Evolutionary conservation across 2,113 vertebrate genomes (phyloP).

Genomic region (Ciconia stormi): DNA sequence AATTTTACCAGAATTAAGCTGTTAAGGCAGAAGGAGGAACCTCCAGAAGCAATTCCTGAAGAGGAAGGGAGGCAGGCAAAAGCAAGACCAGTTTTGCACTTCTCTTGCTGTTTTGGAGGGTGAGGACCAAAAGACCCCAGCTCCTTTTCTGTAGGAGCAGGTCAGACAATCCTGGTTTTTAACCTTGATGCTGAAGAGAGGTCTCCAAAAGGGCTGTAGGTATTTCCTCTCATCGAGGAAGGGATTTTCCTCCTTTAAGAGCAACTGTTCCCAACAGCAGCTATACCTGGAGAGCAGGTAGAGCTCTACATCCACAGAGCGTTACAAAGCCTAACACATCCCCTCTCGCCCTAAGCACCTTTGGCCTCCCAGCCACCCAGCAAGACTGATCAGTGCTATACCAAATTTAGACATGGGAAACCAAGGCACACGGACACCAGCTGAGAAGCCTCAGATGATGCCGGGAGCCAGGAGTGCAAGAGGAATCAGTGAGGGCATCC

Average conservation of each 20-base stretch:
- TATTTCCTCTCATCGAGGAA: not conserved
- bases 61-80: not conserved
- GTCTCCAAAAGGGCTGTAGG: not conserved
- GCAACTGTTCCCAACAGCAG: not conserved
- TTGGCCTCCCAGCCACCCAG: not conserved
- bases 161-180: accelerated
- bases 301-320: not conserved
- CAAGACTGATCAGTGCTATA: no score
- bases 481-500: accelerated
- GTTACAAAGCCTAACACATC: no score
- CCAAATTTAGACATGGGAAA: not conserved
- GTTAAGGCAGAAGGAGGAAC: not conserved
- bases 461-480: not conserved
- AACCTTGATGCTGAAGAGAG: not conserved
- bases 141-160: not conserved
- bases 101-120: not conserved
- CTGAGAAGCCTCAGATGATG: not conserved
- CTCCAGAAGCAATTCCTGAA: not conserved
- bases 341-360: not conserved
- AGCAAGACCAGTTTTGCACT: not conserved
- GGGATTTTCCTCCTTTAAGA: not conserved
- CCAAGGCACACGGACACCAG: not conserved
- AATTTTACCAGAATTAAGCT: not conserved
- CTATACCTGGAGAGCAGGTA: not conserved
- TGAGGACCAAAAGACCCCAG: not conserved